These are phyloP conservation scores for Erythrolamprus reginae DNA, from an alignment of 2,113 vertebrate species.

Conservation along the genomic window DNA sequence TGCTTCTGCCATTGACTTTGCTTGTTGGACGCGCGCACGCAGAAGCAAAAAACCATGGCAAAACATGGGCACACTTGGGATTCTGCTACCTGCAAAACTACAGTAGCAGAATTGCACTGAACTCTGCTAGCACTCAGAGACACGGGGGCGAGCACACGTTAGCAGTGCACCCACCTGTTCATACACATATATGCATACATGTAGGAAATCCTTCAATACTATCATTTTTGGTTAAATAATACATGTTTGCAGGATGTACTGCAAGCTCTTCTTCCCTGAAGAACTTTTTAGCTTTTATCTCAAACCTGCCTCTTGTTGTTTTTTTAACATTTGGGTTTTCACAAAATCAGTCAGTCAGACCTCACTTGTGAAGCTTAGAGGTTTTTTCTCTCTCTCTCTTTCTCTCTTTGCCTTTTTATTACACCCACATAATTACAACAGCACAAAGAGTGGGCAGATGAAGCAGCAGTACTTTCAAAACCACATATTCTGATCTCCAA, in stretches of 20 bases:
- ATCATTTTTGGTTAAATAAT: not conserved
- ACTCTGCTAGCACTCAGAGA: no score
- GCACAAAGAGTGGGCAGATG: conserved; percentile 66
- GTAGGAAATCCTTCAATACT: no score
- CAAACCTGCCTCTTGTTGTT: conserved; percentile 27
- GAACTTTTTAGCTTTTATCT: conserved; percentile 28
- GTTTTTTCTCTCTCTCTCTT: no score
- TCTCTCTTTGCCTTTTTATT: conserved; percentile 40
- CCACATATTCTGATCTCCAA: conserved; percentile 66
- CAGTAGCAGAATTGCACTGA: no score
- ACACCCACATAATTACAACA: conserved; percentile 71
- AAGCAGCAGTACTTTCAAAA: conserved; percentile 68
- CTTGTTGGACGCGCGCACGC: no score
- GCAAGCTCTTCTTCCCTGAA: not conserved
- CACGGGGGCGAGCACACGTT: no score
- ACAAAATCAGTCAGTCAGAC: conserved; percentile 54
- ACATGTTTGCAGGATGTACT: not conserved
- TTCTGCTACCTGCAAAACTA: no score
- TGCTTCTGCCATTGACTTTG: no score
- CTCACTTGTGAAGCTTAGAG: conserved; percentile 56
- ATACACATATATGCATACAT: not conserved
- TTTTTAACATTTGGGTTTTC: conserved; percentile 59
- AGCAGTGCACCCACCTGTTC: rapidly evolving
- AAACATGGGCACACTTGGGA: no score
- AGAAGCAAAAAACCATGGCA: no score